Conservation (phyloP, 2,888 invertebrate species). For the Microctonus aethiopoides region DNA sequence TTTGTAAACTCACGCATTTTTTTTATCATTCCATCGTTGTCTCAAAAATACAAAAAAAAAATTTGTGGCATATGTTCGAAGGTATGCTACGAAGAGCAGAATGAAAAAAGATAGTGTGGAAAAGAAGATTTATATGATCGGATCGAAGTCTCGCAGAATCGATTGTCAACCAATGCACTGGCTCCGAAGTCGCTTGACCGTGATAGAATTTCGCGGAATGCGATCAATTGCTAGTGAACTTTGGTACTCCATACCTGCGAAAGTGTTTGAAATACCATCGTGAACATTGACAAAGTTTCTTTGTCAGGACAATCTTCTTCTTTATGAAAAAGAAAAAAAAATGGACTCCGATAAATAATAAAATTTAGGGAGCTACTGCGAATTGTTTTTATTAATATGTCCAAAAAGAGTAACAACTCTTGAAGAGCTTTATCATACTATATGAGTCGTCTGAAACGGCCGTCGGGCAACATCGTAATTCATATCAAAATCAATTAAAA, state of each 20-base stretch:
- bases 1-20: not conserved
- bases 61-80: not conserved
- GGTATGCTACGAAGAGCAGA: not conserved
- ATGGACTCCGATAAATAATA: too few relatives aligned
- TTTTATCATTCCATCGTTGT: not conserved
- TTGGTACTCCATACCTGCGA: not conserved
- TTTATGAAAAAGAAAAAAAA: too few relatives aligned
- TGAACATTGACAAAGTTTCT: not conserved
- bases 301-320: not conserved
- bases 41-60: not conserved
- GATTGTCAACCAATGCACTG: not conserved
- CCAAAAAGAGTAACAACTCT: too few relatives aligned
- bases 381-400: too few relatives aligned
- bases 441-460: too few relatives aligned
- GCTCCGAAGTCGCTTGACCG: not conserved
- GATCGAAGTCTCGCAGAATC: not conserved
- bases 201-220: not conserved
- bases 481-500: too few relatives aligned
- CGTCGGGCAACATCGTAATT: too few relatives aligned
- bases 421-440: too few relatives aligned
- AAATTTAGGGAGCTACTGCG: too few relatives aligned
- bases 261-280: not conserved
- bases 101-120: not conserved
- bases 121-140: not conserved
- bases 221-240: not conserved